Conservation (phyloP, 2,888 invertebrate genomes). For the Kuschelorhynchus macadamiae region DNA sequence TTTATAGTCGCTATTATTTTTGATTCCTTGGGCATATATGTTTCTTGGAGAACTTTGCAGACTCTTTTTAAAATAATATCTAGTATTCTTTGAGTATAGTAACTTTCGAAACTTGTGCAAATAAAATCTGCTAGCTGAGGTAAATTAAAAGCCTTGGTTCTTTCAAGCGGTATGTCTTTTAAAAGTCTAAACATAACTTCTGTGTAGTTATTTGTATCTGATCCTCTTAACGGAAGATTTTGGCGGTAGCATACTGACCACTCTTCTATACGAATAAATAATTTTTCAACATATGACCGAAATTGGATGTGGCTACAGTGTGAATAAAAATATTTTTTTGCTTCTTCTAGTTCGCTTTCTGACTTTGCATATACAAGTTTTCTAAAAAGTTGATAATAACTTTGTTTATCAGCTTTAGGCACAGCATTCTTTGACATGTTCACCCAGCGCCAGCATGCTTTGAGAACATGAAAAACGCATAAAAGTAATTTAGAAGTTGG, state of each 20-base stretch:
- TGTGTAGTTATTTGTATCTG: neutral
- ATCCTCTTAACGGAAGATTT: neutral
- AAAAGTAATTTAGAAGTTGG: slow-evolving; percentile 31
- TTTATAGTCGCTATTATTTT: no score
- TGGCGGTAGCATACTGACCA: neutral
- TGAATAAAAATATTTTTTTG: slow-evolving; percentile 1
- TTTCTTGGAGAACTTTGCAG: slow-evolving; percentile 5
- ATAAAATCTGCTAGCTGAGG: slow-evolving; percentile 7
- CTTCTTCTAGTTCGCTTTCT: neutral
- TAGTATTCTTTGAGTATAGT: slow-evolving; percentile 13
- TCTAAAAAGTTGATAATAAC: neutral
- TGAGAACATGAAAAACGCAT: slow-evolving; percentile 40
- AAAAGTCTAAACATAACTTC: slow-evolving; percentile 14
- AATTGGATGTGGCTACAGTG: slow-evolving; percentile 3
- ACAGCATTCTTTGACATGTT: neutral
- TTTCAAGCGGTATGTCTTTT: slow-evolving; percentile 4
- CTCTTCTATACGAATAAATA: slow-evolving; percentile 3
- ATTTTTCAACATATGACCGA: slow-evolving; percentile 3
- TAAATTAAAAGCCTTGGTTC: slow-evolving; percentile 12
- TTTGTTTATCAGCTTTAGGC: slow-evolving; percentile 5
- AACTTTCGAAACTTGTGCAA: slow-evolving; percentile 1
- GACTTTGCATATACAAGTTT: neutral
- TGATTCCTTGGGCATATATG: no score
- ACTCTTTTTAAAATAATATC: slow-evolving; percentile 9
- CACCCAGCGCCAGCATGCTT: slow-evolving; percentile 23